These are phyloP conservation scores for Calliopum simillimum DNA, from an alignment of 2,888 invertebrate species.

Conservation along the genomic window DNA sequence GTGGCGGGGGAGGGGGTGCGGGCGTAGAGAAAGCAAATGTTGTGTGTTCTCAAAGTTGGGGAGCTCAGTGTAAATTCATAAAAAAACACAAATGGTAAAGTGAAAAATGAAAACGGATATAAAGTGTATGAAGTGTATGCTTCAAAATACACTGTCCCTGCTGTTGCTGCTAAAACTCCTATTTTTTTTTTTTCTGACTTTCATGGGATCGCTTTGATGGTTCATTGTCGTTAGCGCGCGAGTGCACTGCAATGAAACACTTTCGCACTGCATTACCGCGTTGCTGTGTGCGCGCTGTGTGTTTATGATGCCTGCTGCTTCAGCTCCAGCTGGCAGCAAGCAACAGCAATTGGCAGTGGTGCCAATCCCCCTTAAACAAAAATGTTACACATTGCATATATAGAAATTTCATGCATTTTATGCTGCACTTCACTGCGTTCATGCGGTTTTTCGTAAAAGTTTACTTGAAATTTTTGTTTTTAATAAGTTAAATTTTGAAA, in stretches of 20 bases:
- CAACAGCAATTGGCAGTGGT: background rate
- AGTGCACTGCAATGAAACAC: slow-evolving; percentile 31
- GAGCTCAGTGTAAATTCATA: background rate
- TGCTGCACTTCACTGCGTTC: background rate
- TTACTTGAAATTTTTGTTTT: background rate
- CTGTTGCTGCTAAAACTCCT: background rate
- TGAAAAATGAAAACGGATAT: background rate
- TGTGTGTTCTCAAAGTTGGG: background rate
- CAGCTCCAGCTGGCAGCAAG: background rate
- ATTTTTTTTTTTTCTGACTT: background rate
- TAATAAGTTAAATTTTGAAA: too few relatives aligned
- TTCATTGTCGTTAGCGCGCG: slow-evolving; percentile 39
- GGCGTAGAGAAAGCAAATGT: background rate
- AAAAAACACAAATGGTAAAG: background rate
- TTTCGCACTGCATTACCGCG: slow-evolving; percentile 5
- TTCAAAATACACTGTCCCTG: background rate
- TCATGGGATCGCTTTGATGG: slow-evolving; percentile 35
- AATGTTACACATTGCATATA: too few relatives aligned
- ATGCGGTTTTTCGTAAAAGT: background rate
- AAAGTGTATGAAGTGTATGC: background rate
- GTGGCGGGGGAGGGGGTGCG: background rate
- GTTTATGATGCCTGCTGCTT: background rate
- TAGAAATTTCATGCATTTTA: background rate
- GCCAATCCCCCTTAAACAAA: too few relatives aligned
- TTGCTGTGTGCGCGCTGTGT: background rate